Conservation (phyloP, 2,888 invertebrate genomes). For the Orthosia incerta region DNA sequence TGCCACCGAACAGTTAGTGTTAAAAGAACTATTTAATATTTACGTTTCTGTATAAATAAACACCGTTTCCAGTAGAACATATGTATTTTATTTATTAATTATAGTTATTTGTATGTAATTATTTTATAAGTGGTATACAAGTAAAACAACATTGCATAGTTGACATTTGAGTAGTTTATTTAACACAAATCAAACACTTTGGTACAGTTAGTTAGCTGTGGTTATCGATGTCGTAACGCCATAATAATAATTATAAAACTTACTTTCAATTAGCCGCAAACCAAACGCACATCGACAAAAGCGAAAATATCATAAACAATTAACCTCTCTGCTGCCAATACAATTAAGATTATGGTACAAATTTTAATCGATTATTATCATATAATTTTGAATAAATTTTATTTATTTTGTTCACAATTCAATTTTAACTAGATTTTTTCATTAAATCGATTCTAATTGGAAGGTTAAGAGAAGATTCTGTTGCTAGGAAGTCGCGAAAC, state of each 20-base stretch:
- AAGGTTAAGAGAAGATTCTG: conserved; percentile 87
- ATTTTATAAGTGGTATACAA: conserved; percentile 58
- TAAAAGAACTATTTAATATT: conserved; percentile 80
- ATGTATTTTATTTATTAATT: conserved; percentile 58
- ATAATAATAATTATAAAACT: conserved; percentile 76
- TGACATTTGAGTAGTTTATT: conserved; percentile 90
- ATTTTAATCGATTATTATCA: conserved; percentile 64
- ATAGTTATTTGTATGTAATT: conserved; percentile 30
- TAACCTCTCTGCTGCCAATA: conserved; percentile 68
- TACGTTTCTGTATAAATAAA: conserved; percentile 81
- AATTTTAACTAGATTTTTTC: conserved; percentile 76
- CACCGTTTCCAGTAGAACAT: conserved; percentile 75
- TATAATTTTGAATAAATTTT: conserved; percentile 70
- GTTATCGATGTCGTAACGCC: conserved; percentile 82
- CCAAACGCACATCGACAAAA: conserved; percentile 81
- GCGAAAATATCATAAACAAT: conserved; percentile 79
- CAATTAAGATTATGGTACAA: conserved; percentile 65
- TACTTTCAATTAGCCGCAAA: conserved; percentile 81
- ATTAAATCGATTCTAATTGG: conserved; percentile 85
- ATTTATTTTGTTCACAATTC: conserved; percentile 82
- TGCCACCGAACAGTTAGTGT: conserved; percentile 74
- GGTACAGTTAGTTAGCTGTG: conserved; percentile 90
- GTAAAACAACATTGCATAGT: conserved; percentile 82
- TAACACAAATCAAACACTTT: conserved; percentile 91
- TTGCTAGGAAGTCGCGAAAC: conserved; percentile 89